phyloP scores from a whole-genome alignment of 2,888 invertebrate genomes.

The Platynereis dumerilii region DNA sequence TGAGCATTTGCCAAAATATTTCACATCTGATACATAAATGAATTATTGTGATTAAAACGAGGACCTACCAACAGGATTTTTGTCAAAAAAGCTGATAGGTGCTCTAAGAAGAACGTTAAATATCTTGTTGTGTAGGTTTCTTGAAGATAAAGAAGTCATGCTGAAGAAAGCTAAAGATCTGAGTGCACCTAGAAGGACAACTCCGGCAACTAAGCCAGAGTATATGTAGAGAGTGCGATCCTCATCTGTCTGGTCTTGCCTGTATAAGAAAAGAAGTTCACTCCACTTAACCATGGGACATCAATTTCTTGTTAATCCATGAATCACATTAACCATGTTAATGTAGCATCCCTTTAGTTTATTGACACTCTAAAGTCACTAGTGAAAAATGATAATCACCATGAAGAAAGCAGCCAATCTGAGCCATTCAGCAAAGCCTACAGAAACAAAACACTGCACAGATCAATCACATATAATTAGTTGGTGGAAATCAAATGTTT shows the following conservation, averaged over 20 bases:
- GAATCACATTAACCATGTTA: no score
- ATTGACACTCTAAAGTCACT: no score
- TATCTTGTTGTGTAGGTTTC: conserved; percentile 11
- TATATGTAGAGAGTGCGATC: background rate
- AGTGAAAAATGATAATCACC: background rate
- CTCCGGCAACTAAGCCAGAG: background rate
- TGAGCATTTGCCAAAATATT: no score
- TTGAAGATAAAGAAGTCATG: conserved; percentile 8
- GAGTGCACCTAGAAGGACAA: background rate
- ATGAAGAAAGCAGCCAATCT: background rate
- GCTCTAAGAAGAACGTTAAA: conserved; percentile 3
- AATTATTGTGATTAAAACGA: no score
- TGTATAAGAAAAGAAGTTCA: background rate
- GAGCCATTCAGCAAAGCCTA: background rate
- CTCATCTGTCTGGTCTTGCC: background rate
- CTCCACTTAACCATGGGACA: no score
- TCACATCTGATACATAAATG: no score
- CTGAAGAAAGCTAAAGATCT: conserved; percentile 1
- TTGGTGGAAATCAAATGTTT: no score
- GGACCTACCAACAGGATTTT: conserved; percentile 16
- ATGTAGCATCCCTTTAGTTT: no score
- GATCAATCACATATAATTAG: no score
- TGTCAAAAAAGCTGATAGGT: conserved; percentile 17
- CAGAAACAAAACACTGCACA: background rate
- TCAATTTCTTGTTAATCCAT: no score